These are phyloP conservation scores for Platorchestia sp. DNA, from an alignment of 1,140 invertebrate species.

Conservation along the genomic window DNA sequence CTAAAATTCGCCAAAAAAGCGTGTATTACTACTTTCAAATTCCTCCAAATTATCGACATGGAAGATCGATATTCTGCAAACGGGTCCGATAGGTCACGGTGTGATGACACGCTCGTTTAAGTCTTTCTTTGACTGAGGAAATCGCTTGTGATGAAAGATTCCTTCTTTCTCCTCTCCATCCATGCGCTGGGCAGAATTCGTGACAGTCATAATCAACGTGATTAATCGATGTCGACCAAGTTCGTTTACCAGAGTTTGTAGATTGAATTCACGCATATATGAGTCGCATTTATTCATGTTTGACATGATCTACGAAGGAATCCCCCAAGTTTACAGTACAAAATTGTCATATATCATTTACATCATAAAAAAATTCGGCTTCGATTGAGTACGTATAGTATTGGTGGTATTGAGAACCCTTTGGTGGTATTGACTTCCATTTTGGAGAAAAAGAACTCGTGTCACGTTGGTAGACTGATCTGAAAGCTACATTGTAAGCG, in stretches of 20 bases:
- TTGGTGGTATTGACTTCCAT: background rate
- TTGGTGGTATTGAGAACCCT: background rate
- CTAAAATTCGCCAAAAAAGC: background rate
- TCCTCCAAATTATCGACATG: background rate
- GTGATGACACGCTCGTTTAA: background rate
- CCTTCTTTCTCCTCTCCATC: background rate
- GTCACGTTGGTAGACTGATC: background rate
- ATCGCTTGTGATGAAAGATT: background rate
- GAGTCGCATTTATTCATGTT: background rate
- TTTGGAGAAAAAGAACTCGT: background rate
- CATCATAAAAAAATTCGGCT: background rate
- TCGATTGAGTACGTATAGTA: background rate
- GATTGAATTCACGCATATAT: background rate
- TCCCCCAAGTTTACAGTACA: no score
- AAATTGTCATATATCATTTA: no score
- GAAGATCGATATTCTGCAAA: background rate
- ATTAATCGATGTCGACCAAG: background rate
- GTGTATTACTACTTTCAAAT: background rate
- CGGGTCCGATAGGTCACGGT: background rate
- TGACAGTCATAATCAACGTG: background rate
- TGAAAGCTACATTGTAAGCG: background rate
- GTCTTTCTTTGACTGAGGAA: conserved; percentile 27
- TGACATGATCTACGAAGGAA: background rate
- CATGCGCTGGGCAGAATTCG: background rate
- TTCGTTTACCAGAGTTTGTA: background rate